These are phyloP conservation scores for Andrena haemorrhoa DNA, from an alignment of 2,888 invertebrate species.

Conservation along the genomic window DNA sequence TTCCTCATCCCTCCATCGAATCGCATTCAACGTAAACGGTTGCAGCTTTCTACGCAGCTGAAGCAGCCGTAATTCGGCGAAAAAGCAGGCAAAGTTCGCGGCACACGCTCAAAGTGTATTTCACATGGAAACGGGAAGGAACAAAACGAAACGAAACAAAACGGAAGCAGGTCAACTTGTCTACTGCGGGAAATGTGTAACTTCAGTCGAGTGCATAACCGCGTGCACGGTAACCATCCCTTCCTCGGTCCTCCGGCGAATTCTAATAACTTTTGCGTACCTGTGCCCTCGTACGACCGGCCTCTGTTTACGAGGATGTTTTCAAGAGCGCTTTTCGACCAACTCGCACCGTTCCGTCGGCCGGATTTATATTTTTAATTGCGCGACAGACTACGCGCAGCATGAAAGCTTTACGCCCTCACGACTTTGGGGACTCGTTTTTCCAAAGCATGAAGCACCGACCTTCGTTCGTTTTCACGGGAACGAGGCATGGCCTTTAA, in stretches of 20 bases:
- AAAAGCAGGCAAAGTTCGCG: not conserved
- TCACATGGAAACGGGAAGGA: too few relatives aligned
- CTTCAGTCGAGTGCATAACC: constrained; percentile 34
- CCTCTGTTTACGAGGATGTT: constrained; percentile 3
- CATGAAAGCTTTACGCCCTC: constrained; percentile 1
- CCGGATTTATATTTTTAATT: constrained; percentile 45
- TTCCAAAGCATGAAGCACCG: constrained; percentile 2
- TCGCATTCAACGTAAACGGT: constrained; percentile 2
- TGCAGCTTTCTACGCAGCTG: not conserved
- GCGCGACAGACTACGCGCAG: constrained; percentile 4
- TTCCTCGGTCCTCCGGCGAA: not conserved
- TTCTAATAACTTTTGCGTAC: constrained; percentile 29
- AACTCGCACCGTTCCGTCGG: constrained; percentile 5
- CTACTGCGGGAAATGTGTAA: constrained; percentile 30
- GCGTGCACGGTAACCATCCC: not conserved
- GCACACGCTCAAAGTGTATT: constrained; percentile 1
- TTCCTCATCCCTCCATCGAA: not conserved
- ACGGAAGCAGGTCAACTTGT: constrained; percentile 35
- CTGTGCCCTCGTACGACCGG: not conserved
- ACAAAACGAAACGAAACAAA: not conserved
- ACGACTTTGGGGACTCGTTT: not conserved
- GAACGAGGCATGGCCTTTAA: not conserved
- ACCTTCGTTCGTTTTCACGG: not conserved
- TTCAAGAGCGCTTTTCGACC: constrained; percentile 12
- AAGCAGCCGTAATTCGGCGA: not conserved